Percentiles rank a stretch among this genome's conserved stretches.
Conservation (phyloP, 2,888 invertebrate species). For the Protodeltote pygarga region DNA sequence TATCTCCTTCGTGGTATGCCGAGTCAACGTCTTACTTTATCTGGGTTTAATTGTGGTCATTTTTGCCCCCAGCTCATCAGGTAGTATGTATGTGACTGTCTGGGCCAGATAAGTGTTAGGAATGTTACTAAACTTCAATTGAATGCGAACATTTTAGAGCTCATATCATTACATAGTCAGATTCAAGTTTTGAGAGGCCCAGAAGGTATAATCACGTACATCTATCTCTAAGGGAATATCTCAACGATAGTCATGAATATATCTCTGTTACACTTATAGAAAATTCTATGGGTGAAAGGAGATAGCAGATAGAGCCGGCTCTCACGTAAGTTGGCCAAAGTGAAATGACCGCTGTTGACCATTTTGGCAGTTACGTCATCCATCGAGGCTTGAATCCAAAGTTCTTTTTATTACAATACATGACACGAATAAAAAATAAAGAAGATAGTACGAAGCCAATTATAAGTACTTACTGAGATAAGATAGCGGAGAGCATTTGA, state of each 20-base stretch:
- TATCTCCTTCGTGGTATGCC: no score
- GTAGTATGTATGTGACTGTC: no score
- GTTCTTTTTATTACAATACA: constrained; percentile 58
- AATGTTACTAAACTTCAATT: constrained; percentile 28
- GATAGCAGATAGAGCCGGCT: constrained; percentile 63
- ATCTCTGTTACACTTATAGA: constrained; percentile 57
- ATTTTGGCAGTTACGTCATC: constrained; percentile 84
- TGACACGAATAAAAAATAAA: constrained; percentile 57
- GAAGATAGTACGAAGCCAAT: constrained; percentile 26
- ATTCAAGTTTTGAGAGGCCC: constrained; percentile 68
- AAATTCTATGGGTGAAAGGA: constrained; percentile 55
- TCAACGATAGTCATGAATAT: constrained; percentile 42
- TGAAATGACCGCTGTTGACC: constrained; percentile 85
- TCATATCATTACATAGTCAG: constrained; percentile 36
- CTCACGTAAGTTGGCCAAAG: constrained; percentile 84
- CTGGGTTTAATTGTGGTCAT: no score
- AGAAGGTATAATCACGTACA: constrained; percentile 50
- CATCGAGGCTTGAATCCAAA: constrained; percentile 71
- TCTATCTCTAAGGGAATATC: constrained; percentile 57
- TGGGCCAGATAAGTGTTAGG: no score
- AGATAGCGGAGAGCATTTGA: no score
- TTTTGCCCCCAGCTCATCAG: no score
- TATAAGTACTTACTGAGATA: no score
- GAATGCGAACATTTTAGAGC: constrained; percentile 38
- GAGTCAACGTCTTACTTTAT: no score